phyloP scores from a whole-genome alignment of 2,888 invertebrate species.

The Andrena bicolor region DNA sequence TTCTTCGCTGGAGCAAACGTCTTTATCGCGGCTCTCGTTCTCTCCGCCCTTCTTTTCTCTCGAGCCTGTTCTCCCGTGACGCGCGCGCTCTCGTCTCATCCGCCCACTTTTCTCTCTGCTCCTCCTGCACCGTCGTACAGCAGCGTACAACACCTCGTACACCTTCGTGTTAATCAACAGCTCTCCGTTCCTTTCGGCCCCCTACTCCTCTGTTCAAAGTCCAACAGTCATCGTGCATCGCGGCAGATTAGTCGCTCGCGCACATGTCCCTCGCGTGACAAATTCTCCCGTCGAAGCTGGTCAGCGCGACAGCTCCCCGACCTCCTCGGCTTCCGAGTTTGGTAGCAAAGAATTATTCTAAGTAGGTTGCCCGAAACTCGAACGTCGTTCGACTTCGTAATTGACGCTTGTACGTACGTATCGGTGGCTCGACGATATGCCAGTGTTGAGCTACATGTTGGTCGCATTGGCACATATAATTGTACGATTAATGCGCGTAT shows the following conservation, averaged over 20 bases:
- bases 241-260: background rate
- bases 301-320: background rate
- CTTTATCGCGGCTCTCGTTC: slow-evolving; percentile 66
- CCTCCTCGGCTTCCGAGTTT: background rate
- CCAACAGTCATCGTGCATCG: background rate
- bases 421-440: slow-evolving; percentile 1
- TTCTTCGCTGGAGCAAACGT: slow-evolving; percentile 69
- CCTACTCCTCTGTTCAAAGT: background rate
- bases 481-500: background rate
- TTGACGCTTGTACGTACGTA: slow-evolving; percentile 1
- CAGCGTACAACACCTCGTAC: background rate
- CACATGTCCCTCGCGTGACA: background rate
- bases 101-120: slow-evolving; percentile 46
- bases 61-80: slow-evolving; percentile 19
- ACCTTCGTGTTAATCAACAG: slow-evolving; percentile 30
- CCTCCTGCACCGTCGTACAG: slow-evolving; percentile 5
- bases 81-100: slow-evolving; percentile 29
- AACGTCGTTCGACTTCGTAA: slow-evolving; percentile 3
- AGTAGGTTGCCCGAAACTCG: background rate
- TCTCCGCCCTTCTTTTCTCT: slow-evolving; percentile 12
- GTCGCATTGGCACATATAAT: background rate
- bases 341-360: background rate
- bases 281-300: background rate
- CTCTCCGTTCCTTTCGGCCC: slow-evolving; percentile 8
- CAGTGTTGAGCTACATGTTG: background rate